These are phyloP conservation scores for Odocoileus hemionus DNA, from an alignment of 2,113 vertebrate species.

Conservation along the genomic window DNA sequence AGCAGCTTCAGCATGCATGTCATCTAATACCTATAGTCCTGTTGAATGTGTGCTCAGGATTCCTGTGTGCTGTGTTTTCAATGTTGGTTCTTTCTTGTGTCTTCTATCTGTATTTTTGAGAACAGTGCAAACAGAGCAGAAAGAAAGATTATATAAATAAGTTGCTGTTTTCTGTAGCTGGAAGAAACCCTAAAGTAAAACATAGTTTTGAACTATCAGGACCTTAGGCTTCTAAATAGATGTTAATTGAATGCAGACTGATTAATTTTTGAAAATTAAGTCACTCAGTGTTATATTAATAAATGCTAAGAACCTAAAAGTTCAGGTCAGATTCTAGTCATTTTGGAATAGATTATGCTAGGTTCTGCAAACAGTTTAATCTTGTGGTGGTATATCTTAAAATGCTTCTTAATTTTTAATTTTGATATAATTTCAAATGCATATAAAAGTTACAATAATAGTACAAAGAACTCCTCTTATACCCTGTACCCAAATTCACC, in stretches of 20 bases:
- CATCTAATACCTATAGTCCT: constrained; percentile 14
- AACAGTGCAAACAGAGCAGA: constrained; percentile 49
- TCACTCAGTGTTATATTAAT: neutral
- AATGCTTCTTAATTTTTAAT: neutral
- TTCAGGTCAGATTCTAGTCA: neutral
- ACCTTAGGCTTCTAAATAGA: neutral
- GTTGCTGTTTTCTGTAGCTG: neutral
- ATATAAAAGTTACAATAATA: neutral
- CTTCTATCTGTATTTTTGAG: constrained; percentile 53
- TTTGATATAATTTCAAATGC: neutral
- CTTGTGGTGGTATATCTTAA: neutral
- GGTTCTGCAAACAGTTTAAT: neutral
- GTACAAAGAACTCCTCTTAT: neutral
- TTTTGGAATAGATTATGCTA: neutral
- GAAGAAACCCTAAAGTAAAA: neutral
- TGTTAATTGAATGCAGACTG: neutral
- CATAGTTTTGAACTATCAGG: neutral
- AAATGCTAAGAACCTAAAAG: neutral
- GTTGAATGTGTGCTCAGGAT: constrained; percentile 25
- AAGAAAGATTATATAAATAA: neutral
- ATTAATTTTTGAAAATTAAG: neutral
- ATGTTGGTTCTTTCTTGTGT: constrained; percentile 58
- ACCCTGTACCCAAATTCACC: neutral
- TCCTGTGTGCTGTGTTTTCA: constrained; percentile 55
- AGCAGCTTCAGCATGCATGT: constrained; percentile 64